Evolutionary conservation across 1,140 invertebrate genomes (phyloP).

Genomic region (Ostrea edulis): DNA sequence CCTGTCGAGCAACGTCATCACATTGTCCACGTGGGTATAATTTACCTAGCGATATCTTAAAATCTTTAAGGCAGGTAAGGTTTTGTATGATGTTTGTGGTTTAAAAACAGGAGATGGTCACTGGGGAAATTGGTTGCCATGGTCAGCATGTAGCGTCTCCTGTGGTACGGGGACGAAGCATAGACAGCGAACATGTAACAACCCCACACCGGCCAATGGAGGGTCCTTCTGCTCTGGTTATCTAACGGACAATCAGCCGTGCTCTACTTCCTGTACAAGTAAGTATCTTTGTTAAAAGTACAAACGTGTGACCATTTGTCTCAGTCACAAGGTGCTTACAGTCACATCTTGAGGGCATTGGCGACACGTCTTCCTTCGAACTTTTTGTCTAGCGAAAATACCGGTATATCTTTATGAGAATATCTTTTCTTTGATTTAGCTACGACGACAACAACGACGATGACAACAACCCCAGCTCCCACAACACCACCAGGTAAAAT

Average conservation of each 20-base stretch:
- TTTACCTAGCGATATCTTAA: background rate
- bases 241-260: background rate
- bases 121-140: constrained; percentile 31
- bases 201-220: constrained; percentile 37
- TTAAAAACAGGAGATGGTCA: constrained; percentile 46
- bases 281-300: background rate
- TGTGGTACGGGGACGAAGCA: constrained; percentile 40
- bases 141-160: constrained; percentile 34
- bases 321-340: too few species aligned
- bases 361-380: too few species aligned
- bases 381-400: too few species aligned
- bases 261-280: constrained; percentile 3
- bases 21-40: background rate
- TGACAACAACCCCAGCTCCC: background rate
- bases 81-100: too few species aligned
- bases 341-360: too few species aligned
- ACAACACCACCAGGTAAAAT: background rate
- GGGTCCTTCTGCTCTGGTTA: constrained; percentile 32
- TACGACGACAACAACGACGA: background rate
- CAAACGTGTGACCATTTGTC: too few species aligned
- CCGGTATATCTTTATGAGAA: too few species aligned
- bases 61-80: background rate
- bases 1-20: background rate
- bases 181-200: constrained; percentile 23
- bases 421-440: background rate